These are phyloP conservation scores for Syngnathoides biaculeatus DNA, from an alignment of 2,113 vertebrate species.

Conservation along the genomic window DNA sequence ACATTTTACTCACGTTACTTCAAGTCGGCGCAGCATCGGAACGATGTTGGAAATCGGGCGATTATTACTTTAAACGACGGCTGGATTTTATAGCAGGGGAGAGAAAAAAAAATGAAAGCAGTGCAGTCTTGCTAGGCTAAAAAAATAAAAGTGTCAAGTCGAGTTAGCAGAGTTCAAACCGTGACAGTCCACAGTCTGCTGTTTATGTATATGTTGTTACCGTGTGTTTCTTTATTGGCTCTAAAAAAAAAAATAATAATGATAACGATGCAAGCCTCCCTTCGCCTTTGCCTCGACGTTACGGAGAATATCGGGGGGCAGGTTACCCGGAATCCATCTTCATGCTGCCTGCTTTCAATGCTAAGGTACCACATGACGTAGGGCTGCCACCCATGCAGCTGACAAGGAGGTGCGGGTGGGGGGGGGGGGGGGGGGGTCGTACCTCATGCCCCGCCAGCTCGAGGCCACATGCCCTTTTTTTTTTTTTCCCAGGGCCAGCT, in stretches of 20 bases:
- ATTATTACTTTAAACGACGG: too few species aligned
- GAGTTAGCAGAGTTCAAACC: slow-evolving; percentile 46
- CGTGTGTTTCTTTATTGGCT: slow-evolving; percentile 53
- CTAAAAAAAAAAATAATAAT: slow-evolving; percentile 70
- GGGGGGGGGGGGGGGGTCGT: not conserved
- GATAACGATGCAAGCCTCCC: slow-evolving; percentile 54
- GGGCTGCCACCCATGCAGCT: slow-evolving; percentile 68
- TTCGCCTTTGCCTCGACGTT: slow-evolving; percentile 22
- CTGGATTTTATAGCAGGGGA: too few species aligned
- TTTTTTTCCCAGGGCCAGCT: slow-evolving; percentile 74
- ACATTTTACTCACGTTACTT: too few species aligned
- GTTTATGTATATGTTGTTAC: not conserved
- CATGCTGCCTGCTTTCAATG: not conserved
- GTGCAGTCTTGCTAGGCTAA: slow-evolving; percentile 10
- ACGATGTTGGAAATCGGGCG: too few species aligned
- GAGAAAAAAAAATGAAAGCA: not conserved
- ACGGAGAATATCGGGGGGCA: slow-evolving; percentile 9
- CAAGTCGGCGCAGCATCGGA: too few species aligned
- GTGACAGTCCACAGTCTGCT: slow-evolving; percentile 27
- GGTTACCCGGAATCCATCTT: slow-evolving; percentile 1
- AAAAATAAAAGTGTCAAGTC: slow-evolving; percentile 45
- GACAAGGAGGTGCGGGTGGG: slow-evolving; percentile 33
- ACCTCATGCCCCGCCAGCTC: slow-evolving; percentile 36
- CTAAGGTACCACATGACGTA: slow-evolving; percentile 34
- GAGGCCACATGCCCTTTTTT: slow-evolving; percentile 75